Percentiles rank a stretch among this genome's conserved stretches.
phyloP scores from a whole-genome alignment of 1,140 invertebrate species.

The Lasioglossum albipes region DNA sequence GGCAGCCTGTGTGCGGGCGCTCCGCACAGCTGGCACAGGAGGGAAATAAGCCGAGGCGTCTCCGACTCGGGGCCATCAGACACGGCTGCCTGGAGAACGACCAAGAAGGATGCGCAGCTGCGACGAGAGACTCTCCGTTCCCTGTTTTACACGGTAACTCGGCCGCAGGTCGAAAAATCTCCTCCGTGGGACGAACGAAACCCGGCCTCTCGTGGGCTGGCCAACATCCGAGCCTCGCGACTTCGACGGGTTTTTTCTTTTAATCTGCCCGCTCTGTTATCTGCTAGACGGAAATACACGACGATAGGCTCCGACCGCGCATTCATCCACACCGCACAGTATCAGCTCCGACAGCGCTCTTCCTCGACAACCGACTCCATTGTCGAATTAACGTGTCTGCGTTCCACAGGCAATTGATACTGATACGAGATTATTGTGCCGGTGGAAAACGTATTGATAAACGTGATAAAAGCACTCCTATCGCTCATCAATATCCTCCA shows the following conservation, averaged over 20 bases:
- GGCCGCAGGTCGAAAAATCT: constrained; percentile 52
- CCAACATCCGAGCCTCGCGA: neutral
- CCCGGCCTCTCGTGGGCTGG: neutral
- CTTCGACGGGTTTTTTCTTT: constrained; percentile 15
- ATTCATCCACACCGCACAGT: neutral
- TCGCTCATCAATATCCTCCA: neutral
- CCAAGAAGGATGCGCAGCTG: constrained; percentile 67
- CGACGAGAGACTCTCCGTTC: constrained; percentile 23
- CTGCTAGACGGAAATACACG: constrained; percentile 35
- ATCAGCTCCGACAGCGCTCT: neutral
- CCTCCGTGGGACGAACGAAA: constrained; percentile 1
- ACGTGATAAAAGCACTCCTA: neutral
- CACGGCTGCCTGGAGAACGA: constrained; percentile 67
- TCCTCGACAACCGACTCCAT: neutral
- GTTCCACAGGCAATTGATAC: constrained; percentile 4
- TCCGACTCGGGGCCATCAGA: constrained; percentile 60
- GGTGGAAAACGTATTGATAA: neutral
- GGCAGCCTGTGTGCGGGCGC: constrained; percentile 41
- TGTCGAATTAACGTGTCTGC: neutral
- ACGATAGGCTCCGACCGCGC: neutral
- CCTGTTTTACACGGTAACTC: constrained; percentile 38
- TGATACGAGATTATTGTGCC: neutral
- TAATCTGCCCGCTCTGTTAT: constrained; percentile 19
- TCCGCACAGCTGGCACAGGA: constrained; percentile 67
- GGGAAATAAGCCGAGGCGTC: constrained; percentile 67